Conservation (phyloP, 2,888 invertebrate species). For the Rhagonycha fulva region DNA sequence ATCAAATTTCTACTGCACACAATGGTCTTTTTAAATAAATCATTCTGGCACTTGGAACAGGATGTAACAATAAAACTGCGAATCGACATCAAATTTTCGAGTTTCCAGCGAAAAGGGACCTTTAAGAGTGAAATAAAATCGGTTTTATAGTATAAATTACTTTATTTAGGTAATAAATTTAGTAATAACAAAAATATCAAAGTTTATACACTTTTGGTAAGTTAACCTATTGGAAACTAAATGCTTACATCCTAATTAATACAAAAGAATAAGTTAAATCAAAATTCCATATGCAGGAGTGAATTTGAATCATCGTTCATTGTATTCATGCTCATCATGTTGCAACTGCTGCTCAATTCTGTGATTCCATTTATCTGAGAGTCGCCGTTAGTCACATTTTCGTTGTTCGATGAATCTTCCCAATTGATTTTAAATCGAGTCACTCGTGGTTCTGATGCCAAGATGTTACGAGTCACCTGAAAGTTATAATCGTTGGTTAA, state of each 20-base stretch:
- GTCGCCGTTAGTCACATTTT: constrained; percentile 43
- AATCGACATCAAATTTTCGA: background rate
- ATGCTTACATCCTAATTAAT: background rate
- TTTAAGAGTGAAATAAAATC: background rate
- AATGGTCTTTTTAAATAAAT: constrained; percentile 33
- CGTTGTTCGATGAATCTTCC: constrained; percentile 72
- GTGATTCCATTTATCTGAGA: constrained; percentile 38
- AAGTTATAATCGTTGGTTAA: constrained; percentile 24
- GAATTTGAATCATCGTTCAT: background rate
- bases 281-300: background rate
- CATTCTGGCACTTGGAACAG: constrained; percentile 23
- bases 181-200: background rate
- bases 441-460: constrained; percentile 90
- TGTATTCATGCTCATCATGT: background rate
- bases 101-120: background rate
- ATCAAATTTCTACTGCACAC: constrained; percentile 10
- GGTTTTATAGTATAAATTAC: background rate
- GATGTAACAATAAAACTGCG: background rate
- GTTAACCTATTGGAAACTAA: background rate
- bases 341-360: background rate
- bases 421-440: constrained; percentile 97
- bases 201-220: background rate
- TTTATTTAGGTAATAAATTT: background rate
- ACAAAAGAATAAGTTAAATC: background rate
- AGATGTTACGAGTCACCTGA: constrained; percentile 73